Base-by-base conservation (phyloP, 2,113 vertebrate genomes). In the Grantiella picta region DNA sequence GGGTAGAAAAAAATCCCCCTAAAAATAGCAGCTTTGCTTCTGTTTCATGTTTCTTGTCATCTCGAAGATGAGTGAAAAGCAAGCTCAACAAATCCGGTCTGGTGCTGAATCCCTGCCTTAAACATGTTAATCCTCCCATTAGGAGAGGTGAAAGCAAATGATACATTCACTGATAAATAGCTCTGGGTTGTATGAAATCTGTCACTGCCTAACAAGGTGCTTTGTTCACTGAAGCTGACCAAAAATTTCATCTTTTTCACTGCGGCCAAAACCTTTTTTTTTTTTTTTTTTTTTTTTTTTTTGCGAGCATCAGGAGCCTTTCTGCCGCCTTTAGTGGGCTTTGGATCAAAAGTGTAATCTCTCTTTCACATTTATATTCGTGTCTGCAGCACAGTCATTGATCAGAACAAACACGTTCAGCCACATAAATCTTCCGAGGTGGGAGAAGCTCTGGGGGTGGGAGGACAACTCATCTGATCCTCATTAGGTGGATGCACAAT, bases 121-220 rank as follows among this genome's bases (percentile, higher is more conserved):
- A 77, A 57, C 70, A n/a, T 20, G 73, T 85, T 87, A 93, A 95
- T 95, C 92, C 82, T 70, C 71, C 92, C 71, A 63, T 91, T 91
- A 86, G 59, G 63, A 91, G 85, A 83, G 75, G 59, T 77, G 87
- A 95, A 38, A 76, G 54, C 70, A 60, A 60, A 69, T 35, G 56
- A 90, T 63, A 21, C n/a, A 87, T 71, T 64, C 8, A 5, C 63
- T 73, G 71, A 36, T 85, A 88, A 91, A 93, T 54, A 77, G 79
- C 66, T 90, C 70, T 73, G 75, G 63, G 66, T 66, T 61, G 50
- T 61, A 69, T 29, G 76, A 92, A 82, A 96, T 35, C 57, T 45
- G 36, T 33, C 94, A 86, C 45, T 2, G 7, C 44, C 61, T 91
- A 94, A 82, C 38, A 89, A 90, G 82, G 56, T 3, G 1, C 77